Percentiles rank a stretch among this genome's conserved stretches.
These are phyloP conservation scores for Agrypnia vestita DNA, from an alignment of 1,140 invertebrate species.

Conservation along the genomic window DNA sequence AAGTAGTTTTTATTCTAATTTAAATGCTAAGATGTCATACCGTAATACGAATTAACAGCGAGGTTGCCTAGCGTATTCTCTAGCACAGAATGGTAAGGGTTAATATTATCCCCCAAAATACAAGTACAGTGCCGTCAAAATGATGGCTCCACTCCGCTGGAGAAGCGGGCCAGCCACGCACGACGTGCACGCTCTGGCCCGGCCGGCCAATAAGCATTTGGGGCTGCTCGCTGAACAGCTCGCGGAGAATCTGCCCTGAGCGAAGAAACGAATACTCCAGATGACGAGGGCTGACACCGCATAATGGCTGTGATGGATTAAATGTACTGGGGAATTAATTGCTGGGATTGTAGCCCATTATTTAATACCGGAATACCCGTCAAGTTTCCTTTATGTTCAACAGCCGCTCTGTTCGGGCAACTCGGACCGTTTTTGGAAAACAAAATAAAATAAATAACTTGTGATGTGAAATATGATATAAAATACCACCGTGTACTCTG, in stretches of 20 bases:
- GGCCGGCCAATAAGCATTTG: conserved; percentile 37
- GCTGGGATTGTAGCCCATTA: conserved; percentile 30
- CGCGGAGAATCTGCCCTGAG: conserved; percentile 5
- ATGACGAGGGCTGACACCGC: conserved; percentile 53
- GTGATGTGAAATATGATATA: no score
- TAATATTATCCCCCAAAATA: conserved; percentile 42
- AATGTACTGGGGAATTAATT: conserved; percentile 48
- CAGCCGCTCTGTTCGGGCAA: not conserved
- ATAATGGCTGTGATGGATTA: conserved; percentile 52
- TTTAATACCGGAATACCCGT: not conserved
- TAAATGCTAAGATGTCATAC: no score
- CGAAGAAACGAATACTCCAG: conserved; percentile 45
- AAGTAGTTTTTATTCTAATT: no score
- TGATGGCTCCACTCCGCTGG: conserved; percentile 35
- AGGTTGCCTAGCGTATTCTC: no score
- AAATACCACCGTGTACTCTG: no score
- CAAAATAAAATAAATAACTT: no score
- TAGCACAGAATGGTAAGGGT: no score
- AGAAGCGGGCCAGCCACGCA: conserved; percentile 18
- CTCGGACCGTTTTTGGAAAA: no score
- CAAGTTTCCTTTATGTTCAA: conserved; percentile 17
- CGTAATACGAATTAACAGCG: no score
- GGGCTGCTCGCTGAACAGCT: conserved; percentile 23
- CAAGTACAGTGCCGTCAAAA: conserved; percentile 45
- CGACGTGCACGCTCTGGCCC: conserved; percentile 25